Conservation (phyloP, 2,888 invertebrate genomes). For the Cecidostiba fungosa region DNA sequence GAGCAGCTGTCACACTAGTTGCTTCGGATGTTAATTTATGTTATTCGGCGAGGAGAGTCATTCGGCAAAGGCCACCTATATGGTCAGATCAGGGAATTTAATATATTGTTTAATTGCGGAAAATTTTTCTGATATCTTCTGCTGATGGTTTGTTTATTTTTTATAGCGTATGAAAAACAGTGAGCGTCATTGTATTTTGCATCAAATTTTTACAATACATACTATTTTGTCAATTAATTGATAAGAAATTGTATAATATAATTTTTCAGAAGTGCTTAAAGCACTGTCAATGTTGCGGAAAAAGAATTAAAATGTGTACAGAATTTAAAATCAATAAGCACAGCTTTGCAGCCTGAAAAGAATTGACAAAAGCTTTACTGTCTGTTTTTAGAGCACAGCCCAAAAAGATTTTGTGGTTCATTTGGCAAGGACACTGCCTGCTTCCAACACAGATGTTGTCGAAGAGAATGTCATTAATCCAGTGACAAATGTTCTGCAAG, state of each 20-base stretch:
- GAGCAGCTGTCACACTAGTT: slow-evolving; percentile 67
- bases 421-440: slow-evolving; percentile 88
- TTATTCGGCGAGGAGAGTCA: neutral
- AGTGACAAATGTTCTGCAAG: slow-evolving; percentile 77
- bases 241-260: slow-evolving; percentile 4
- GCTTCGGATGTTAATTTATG: slow-evolving; percentile 38
- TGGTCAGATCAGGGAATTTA: too few species aligned
- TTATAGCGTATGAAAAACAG: neutral
- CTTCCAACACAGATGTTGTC: slow-evolving; percentile 79
- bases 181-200: neutral
- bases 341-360: slow-evolving; percentile 33
- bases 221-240: neutral
- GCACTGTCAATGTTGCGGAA: neutral
- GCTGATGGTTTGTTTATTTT: neutral
- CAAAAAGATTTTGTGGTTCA: slow-evolving; percentile 90
- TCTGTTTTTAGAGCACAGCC: slow-evolving; percentile 82
- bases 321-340: neutral
- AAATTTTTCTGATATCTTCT: neutral
- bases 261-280: too few species aligned
- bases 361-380: neutral
- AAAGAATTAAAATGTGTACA: too few species aligned
- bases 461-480: slow-evolving; percentile 78
- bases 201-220: slow-evolving; percentile 18
- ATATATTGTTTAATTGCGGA: neutral
- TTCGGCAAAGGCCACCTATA: neutral